A percentile compares a stretch with the other conserved stretches of the same genome.
phyloP scores from a whole-genome alignment of 2,888 invertebrate genomes.

The Ethmia dodecea region DNA sequence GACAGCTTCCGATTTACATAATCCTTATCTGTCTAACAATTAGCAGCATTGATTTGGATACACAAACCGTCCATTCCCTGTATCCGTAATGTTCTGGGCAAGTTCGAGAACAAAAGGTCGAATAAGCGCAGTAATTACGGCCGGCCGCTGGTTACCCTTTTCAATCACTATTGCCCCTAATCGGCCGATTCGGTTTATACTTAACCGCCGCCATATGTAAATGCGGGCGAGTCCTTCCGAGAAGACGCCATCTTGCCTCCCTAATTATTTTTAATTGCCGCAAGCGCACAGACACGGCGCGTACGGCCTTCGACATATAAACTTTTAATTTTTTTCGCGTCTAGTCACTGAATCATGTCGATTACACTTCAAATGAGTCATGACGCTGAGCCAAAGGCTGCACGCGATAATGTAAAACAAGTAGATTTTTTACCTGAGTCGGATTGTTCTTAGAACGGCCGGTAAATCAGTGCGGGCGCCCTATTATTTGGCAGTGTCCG shows the following conservation, averaged over 20 bases:
- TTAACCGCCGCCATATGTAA: conserved; percentile 62
- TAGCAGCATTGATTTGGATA: conserved; percentile 11
- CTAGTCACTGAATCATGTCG: conserved; percentile 64
- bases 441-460: conserved; percentile 56
- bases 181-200: conserved; percentile 62
- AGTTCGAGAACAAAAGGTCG: conserved; percentile 38
- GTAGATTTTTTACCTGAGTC: conserved; percentile 51
- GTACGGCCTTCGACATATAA: conserved; percentile 67
- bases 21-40: conserved; percentile 11
- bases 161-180: conserved; percentile 74
- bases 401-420: conserved; percentile 52
- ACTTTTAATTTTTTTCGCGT: conserved; percentile 68
- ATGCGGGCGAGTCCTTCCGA: conserved; percentile 66
- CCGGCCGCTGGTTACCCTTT: conserved; percentile 62
- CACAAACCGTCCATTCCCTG: conserved; percentile 6
- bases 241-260: conserved; percentile 66
- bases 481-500: conserved; percentile 65
- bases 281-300: conserved; percentile 52
- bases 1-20: conserved; percentile 9
- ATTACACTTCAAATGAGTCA: conserved; percentile 60
- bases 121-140: conserved; percentile 45
- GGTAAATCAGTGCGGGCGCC: conserved; percentile 70
- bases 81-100: conserved; percentile 14
- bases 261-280: conserved; percentile 78
- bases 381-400: conserved; percentile 32